phyloP scores from a whole-genome alignment of 2,888 invertebrate genomes.

The Onchidella celtica region DNA sequence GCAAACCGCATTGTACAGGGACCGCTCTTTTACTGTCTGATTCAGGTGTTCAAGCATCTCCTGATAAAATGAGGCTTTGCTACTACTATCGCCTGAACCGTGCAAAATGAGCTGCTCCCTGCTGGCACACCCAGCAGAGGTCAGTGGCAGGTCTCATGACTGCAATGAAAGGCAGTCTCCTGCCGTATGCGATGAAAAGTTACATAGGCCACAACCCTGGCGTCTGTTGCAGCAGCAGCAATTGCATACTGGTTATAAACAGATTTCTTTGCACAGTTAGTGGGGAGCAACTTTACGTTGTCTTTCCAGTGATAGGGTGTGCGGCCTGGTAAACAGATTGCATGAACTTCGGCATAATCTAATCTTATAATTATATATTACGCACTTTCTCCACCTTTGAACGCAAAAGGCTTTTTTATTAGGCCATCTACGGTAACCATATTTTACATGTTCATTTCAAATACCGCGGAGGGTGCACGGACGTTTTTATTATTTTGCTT shows the following conservation, averaged over 20 bases:
- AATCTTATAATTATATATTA: too few relatives aligned
- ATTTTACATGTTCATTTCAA: too few relatives aligned
- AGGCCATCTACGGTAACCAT: too few relatives aligned
- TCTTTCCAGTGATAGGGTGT: background rate
- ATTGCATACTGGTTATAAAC: background rate
- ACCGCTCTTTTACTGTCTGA: background rate
- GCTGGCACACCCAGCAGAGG: constrained; percentile 20
- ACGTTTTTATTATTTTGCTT: too few relatives aligned
- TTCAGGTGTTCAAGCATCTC: background rate
- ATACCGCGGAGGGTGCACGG: too few relatives aligned
- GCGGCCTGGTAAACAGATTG: constrained; percentile 47
- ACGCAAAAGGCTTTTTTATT: too few relatives aligned
- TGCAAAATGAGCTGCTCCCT: constrained; percentile 26
- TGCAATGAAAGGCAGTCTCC: background rate
- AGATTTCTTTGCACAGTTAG: constrained; percentile 8
- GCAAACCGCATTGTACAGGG: background rate
- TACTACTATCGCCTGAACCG: constrained; percentile 22
- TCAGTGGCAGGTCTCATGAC: constrained; percentile 10
- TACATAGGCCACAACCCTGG: background rate
- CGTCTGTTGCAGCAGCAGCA: background rate
- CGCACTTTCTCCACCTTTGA: too few relatives aligned
- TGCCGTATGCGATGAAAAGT: background rate
- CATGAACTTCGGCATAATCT: constrained; percentile 52
- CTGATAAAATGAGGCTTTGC: background rate
- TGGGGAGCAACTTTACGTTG: constrained; percentile 14